Evolutionary conservation across 2,113 vertebrate genomes (phyloP).

Genomic region (Catharus minimus): DNA sequence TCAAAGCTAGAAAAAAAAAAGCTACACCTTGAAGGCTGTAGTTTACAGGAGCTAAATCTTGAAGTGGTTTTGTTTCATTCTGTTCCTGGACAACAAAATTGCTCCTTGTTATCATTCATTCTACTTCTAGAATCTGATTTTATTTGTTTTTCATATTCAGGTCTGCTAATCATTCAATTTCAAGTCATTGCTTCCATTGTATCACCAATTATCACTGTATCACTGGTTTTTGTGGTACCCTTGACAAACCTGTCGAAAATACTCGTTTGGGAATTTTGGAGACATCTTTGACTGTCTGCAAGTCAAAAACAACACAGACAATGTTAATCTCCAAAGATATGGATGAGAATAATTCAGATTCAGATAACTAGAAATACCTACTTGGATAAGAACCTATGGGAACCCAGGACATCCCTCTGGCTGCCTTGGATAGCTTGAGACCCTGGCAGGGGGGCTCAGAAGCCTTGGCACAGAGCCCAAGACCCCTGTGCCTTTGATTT

Average conservation of each 20-base stretch:
- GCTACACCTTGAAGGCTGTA: background rate
- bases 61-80: background rate
- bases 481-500: too few species aligned
- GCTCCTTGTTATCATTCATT: background rate
- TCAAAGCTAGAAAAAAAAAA: background rate
- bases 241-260: background rate
- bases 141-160: background rate
- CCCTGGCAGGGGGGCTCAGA: too few species aligned
- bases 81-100: background rate
- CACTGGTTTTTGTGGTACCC: background rate
- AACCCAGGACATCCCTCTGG: too few species aligned
- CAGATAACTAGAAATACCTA: background rate
- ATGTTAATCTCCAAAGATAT: background rate
- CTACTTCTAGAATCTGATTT: background rate
- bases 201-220: background rate
- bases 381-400: background rate
- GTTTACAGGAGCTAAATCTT: background rate
- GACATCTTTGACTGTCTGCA: background rate
- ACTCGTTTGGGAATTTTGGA: background rate
- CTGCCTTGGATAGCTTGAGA: too few species aligned
- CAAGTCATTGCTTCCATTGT: fast-evolving
- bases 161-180: background rate
- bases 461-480: too few species aligned
- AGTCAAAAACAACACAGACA: background rate
- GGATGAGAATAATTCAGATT: background rate